Evolutionary conservation across 2,113 vertebrate species (phyloP).

Genomic region (Octodon degus): DNA sequence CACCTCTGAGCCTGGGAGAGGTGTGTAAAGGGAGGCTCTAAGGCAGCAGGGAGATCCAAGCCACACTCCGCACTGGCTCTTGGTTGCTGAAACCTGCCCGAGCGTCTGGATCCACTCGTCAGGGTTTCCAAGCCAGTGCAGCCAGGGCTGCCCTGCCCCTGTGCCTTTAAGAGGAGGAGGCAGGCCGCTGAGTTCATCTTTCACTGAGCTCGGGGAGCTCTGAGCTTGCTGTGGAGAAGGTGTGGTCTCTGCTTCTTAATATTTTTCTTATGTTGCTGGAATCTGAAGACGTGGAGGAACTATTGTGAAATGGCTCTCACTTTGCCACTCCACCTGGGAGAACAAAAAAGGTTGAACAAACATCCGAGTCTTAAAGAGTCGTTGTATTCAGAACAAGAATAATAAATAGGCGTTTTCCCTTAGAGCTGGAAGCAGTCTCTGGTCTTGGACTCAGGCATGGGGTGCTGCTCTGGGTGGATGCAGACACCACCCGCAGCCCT

Average conservation of each 20-base stretch:
- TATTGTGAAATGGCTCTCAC: not conserved
- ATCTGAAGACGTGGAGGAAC: not conserved
- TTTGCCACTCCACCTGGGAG: not conserved
- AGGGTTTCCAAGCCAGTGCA: not conserved
- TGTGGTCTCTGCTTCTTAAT: not conserved
- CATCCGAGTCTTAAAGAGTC: not conserved
- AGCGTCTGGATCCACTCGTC: constrained; percentile 17
- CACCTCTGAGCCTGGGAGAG: not conserved
- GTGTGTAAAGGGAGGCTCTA: not conserved
- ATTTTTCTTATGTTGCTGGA: constrained; percentile 34
- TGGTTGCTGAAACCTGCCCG: constrained; percentile 20
- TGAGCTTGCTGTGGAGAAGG: not conserved
- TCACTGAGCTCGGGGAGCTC: not conserved
- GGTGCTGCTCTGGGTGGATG: not conserved
- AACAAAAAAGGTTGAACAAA: not conserved
- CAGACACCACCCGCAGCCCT: not conserved
- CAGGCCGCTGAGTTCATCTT: not conserved
- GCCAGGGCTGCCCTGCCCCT: not conserved
- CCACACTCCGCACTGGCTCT: not conserved
- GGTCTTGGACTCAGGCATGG: not conserved
- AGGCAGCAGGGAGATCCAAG: not conserved
- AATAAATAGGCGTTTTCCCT: not conserved
- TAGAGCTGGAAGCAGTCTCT: not conserved
- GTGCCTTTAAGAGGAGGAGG: constrained; percentile 38
- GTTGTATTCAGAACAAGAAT: not conserved